A percentile compares a stretch with the other conserved stretches of the same genome.
These are phyloP conservation scores for Sarcophilus harrisii DNA, from an alignment of 2,797 vertebrate genomes.

Conservation along the genomic window DNA sequence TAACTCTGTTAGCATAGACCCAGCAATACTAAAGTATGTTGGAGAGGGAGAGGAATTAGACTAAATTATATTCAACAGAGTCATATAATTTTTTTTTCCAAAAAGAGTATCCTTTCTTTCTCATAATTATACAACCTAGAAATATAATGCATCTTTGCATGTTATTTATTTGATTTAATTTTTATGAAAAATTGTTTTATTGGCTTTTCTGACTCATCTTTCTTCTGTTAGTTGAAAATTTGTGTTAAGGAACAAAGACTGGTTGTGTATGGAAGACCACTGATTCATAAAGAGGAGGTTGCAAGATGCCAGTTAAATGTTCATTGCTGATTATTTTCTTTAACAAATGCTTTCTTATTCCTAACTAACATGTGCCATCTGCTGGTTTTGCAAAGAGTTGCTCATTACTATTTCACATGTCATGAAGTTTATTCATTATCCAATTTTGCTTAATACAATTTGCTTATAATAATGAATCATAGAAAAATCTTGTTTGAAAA, in stretches of 20 bases:
- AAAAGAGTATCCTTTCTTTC: background rate
- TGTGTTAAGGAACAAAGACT: background rate
- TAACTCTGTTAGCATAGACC: background rate
- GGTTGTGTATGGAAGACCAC: background rate
- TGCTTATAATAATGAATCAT: background rate
- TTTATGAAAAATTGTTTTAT: background rate
- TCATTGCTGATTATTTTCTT: background rate
- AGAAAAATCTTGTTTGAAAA: background rate
- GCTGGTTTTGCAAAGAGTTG: constrained; percentile 48
- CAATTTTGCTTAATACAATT: background rate
- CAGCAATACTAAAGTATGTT: background rate
- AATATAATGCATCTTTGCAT: background rate
- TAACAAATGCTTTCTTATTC: constrained; percentile 2
- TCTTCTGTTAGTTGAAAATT: background rate
- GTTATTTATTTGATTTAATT: background rate
- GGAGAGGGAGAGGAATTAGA: background rate
- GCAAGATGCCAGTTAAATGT: background rate
- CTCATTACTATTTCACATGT: background rate
- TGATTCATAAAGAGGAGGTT: background rate
- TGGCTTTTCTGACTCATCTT: background rate
- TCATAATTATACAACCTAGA: background rate
- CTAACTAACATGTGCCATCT: constrained; percentile 78
- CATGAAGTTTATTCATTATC: background rate
- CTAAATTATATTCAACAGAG: background rate
- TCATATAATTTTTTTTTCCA: background rate